Evolutionary conservation across 2,888 invertebrate genomes (phyloP).

Genomic region (Rhamnusium bicolor): DNA sequence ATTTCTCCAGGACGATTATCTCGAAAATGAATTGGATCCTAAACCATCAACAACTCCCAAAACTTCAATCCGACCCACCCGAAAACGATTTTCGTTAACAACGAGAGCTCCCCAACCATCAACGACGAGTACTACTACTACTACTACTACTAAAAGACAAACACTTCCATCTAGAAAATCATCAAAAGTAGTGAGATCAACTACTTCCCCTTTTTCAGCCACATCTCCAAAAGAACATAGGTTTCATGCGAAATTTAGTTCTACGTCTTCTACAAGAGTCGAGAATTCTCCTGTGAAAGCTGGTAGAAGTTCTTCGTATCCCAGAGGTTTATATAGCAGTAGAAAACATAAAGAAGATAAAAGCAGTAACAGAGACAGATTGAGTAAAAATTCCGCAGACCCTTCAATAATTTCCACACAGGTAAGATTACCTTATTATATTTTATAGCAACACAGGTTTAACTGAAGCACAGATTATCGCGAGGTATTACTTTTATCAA

Average conservation of each 20-base stretch:
- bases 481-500: too few species aligned
- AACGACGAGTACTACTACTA: neutral
- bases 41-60: constrained; percentile 47
- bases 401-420: constrained; percentile 33
- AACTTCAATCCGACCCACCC: constrained; percentile 52
- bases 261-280: neutral
- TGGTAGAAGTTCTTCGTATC: constrained; percentile 34
- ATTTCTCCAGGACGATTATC: constrained; percentile 55
- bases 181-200: constrained; percentile 35
- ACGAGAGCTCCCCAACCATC: constrained; percentile 46
- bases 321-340: constrained; percentile 62
- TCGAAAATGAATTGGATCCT: constrained; percentile 59
- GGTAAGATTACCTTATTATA: constrained; percentile 39
- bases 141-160: constrained; percentile 20
- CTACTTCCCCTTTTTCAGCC: constrained; percentile 43
- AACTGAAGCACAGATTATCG: too few species aligned
- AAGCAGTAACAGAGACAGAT: constrained; percentile 12
- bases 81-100: constrained; percentile 57
- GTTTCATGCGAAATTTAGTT: constrained; percentile 33
- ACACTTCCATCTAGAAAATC: constrained; percentile 35
- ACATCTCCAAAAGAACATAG: constrained; percentile 38
- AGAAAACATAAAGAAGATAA: constrained; percentile 48
- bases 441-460: too few species aligned
- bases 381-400: constrained; percentile 24
- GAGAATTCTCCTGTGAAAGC: constrained; percentile 35